Evolutionary conservation across 2,797 vertebrate species (phyloP), one percentile per base, ranked within the genome.

Genomic region (Nyctalus aviator): DNA sequence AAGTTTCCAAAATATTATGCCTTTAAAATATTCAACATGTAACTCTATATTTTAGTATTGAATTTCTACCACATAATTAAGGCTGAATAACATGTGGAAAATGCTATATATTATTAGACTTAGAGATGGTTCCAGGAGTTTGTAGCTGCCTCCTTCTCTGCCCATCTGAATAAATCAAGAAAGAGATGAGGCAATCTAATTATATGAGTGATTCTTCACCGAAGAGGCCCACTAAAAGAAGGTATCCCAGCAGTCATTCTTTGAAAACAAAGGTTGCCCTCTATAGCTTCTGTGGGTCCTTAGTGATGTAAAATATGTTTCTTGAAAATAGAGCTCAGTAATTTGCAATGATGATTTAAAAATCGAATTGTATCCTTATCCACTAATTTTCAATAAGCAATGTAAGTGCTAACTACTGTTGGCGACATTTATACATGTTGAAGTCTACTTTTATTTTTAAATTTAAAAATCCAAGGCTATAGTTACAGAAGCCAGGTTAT

Each of bases 341-440:
- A 92, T 69, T 96, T 88, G 66, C 82, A 84, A 95, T 97, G 96
- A 97, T 97, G 97, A 97, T 98, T 98, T 98, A 97, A 93, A 92
- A 92, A 95, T 97, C 88, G 91, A 94, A 97, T 98, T 98, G 97
- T 97, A 97, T 98, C 98, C 98, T 98, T 98, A 98, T 98, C 98
- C 98, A 96, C 96, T 98, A 96, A 97, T 97, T 97, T 93, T 93
- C 81, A 94, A 0, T 94, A 95, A 97, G 90, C 94, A 88, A 37
- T 95, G 1, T 90, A 93, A 96, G 89, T 96, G 95, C 88, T 98
- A 98, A 98, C 98, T 98, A 96, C 91, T 94, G 41, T 95, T 94
- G 96, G 89, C 97, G 96, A 92, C 91, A 96, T 96, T 96, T 97
- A 96, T 93, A 98, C 82, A 95, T 91, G 94, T 23, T 20, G 82